These are phyloP conservation scores for Terrapene triunguis DNA, from an alignment of 2,113 vertebrate genomes.

Conservation along the genomic window DNA sequence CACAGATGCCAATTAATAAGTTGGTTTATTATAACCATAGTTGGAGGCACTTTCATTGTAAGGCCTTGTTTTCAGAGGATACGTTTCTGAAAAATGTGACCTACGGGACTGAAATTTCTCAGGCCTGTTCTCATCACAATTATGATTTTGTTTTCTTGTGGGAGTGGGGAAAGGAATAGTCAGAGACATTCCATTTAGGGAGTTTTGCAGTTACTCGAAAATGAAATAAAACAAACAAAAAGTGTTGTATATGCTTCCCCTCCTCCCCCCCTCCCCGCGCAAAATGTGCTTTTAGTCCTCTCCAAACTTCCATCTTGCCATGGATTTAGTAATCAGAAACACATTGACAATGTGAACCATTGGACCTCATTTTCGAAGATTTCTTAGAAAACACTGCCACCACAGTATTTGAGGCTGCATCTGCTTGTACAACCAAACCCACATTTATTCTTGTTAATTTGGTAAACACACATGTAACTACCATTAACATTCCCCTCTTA, in stretches of 20 bases:
- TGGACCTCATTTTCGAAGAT: background rate
- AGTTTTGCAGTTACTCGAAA: background rate
- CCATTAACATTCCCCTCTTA: background rate
- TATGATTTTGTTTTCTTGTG: background rate
- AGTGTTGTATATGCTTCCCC: background rate
- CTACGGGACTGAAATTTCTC: background rate
- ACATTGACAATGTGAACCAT: accelerated
- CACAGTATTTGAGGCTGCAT: background rate
- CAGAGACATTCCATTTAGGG: background rate
- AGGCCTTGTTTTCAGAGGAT: slow-evolving; percentile 48
- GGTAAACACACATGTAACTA: background rate
- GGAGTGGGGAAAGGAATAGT: background rate
- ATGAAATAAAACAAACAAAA: background rate
- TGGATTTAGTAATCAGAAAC: background rate
- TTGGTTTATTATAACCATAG: slow-evolving; percentile 36
- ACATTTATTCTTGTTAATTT: background rate
- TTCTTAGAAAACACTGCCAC: background rate
- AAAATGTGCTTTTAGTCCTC: background rate
- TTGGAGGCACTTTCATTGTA: slow-evolving; percentile 28
- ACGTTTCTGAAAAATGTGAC: background rate
- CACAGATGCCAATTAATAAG: slow-evolving; percentile 37
- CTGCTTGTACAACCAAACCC: background rate
- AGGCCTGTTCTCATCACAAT: background rate
- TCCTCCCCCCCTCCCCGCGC: accelerated
- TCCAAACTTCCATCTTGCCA: background rate